Percentiles rank a stretch among this genome's conserved stretches.
phyloP scores from a whole-genome alignment of 1,140 invertebrate genomes.

The Macrobrachium rosenbergii region DNA sequence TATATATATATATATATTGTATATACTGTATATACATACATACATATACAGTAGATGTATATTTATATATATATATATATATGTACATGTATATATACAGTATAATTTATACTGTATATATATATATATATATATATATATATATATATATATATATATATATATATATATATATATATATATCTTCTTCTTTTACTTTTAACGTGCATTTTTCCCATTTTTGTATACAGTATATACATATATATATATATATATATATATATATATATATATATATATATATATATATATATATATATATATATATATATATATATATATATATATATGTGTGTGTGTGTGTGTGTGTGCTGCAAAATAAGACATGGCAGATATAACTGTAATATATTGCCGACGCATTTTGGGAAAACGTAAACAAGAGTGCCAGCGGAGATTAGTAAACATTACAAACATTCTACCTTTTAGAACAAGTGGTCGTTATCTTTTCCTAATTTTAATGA shows the following conservation, averaged over 20 bases:
- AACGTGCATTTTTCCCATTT: no score
- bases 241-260: constrained; percentile 26
- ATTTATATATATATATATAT: no score
- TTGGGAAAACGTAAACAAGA: background rate
- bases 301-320: constrained; percentile 39
- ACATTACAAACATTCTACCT: no score
- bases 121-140: constrained; percentile 27
- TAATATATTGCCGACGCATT: background rate
- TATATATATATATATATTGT: no score
- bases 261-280: constrained; percentile 25
- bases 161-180: constrained; percentile 15
- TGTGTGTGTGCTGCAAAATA: background rate
- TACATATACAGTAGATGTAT: no score
- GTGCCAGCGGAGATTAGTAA: background rate
- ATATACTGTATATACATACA: no score
- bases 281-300: constrained; percentile 40
- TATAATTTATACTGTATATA: constrained; percentile 33
- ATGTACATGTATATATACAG: no score
- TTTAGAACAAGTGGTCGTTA: no score
- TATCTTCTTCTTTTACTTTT: no score
- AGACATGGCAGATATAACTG: no score
- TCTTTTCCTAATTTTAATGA: no score
- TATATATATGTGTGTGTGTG: background rate
- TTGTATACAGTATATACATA: constrained; percentile 1
- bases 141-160: constrained; percentile 40